These are phyloP conservation scores for Melanotaenia pygmaea DNA, from an alignment of 2,797 vertebrate genomes.

Conservation along the genomic window DNA sequence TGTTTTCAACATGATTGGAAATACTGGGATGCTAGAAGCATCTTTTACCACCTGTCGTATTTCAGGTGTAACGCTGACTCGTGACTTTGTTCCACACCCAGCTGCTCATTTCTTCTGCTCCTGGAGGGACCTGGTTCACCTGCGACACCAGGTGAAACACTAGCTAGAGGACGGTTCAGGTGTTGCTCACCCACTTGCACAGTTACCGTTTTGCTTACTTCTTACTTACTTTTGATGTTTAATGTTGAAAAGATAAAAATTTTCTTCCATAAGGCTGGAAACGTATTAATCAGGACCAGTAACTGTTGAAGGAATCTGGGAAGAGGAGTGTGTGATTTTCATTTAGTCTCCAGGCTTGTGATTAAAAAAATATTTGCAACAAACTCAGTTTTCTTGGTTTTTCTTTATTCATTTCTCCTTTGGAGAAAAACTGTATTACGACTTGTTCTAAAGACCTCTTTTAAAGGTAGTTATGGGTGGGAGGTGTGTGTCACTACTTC, in stretches of 20 bases:
- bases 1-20: conserved; percentile 19
- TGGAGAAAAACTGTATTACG: background rate
- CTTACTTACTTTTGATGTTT: conserved; percentile 12
- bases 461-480: background rate
- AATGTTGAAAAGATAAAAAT: background rate
- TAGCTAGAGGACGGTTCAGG: conserved; percentile 12
- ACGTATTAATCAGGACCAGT: conserved; percentile 1
- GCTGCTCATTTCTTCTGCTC: conserved; percentile 11
- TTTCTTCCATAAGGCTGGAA: conserved; percentile 24
- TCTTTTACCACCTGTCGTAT: background rate
- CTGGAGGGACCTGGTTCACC: conserved; percentile 32
- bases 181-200: conserved; percentile 10
- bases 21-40: background rate
- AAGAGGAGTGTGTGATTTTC: conserved; percentile 38
- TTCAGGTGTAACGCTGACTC: background rate
- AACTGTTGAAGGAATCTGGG: conserved; percentile 13
- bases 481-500: background rate
- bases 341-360: conserved; percentile 52
- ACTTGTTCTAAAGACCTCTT: background rate
- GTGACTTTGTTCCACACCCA: conserved; percentile 1
- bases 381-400: conserved; percentile 11
- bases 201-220: background rate
- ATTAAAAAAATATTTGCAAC: conserved; percentile 73
- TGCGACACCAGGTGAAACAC: conserved; percentile 21
- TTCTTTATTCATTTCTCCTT: background rate